These are phyloP conservation scores for Trididemnum clinides DNA, from an alignment of 23 tunicate genomes.

Conservation along the genomic window DNA sequence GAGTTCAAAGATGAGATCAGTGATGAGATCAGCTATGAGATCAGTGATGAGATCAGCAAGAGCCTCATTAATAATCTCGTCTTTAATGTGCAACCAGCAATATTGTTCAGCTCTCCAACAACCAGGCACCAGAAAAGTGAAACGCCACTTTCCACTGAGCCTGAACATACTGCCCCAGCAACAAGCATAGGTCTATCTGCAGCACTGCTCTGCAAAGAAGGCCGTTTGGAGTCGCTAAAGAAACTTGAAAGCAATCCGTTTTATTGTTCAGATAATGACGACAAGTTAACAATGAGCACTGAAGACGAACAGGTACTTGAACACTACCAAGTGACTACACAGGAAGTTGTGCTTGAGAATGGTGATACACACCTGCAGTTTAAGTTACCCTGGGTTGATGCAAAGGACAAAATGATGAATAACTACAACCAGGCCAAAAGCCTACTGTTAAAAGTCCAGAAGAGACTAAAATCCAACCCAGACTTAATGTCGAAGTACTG, in stretches of 20 bases:
- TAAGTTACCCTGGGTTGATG: neutral
- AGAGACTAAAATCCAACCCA: neutral
- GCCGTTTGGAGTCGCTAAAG: too few species aligned
- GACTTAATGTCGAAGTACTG: slow-evolving; percentile 6
- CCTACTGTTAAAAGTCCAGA: neutral
- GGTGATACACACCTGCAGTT: slow-evolving; percentile 1
- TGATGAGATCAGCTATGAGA: too few species aligned
- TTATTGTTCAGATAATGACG: neutral
- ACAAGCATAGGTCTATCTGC: too few species aligned
- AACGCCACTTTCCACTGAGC: too few species aligned
- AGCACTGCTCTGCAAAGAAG: too few species aligned
- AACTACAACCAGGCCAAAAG: neutral
- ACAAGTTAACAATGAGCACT: neutral
- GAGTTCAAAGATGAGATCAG: too few species aligned
- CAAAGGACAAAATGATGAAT: neutral
- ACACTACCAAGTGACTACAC: neutral
- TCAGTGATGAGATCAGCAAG: too few species aligned
- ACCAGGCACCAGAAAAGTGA: too few species aligned
- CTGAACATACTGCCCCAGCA: too few species aligned
- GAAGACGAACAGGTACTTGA: neutral
- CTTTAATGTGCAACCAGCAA: too few species aligned
- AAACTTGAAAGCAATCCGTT: neutral
- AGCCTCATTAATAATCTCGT: too few species aligned
- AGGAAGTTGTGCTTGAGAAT: neutral
- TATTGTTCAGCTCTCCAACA: too few species aligned